Base-by-base conservation (phyloP, 30 jellyfish, hydroid and myxozoan genomes). In the Hydractinia symbiolongicarpus region DNA sequence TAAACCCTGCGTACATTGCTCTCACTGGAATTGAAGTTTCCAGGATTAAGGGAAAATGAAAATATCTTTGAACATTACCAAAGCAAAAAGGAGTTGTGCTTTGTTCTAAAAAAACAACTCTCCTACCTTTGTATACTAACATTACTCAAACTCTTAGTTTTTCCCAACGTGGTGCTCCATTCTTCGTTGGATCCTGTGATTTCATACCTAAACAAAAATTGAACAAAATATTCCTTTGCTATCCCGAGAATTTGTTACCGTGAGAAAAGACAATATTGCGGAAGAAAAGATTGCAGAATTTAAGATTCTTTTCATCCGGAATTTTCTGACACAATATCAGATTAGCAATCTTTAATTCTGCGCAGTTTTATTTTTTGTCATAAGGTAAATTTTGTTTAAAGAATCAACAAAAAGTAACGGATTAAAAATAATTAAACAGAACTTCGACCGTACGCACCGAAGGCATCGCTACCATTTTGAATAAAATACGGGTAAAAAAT, bases 181-280 rank as follows among this genome's bases (percentile, higher is more conserved):
- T 91, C 98, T 66, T 91, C 93, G 6, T 91, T 94, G 50, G 79
- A 75, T 67, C 98, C 98, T 55, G 98, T 82, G 44, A 91, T 86
- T 19, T 90, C 98, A 77, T 67, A 91, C 58, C 98, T 91, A 83
- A 53, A 30, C 61, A 61, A 21, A 19, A 8, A 71, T 30, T 13
- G 16, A 11, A 11, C 69, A 58, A 17, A 11, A 17, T 58, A 17
- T 11, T 58, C 19, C 16, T 13, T 11, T 58, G 19, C 15, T 11
- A 58, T 11, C 69, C 15, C 19, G 15, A 58, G 69, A 58, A 58
- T 11, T 30, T 30, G 44, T 30, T 30, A 30, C 44, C 44, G 44
- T 30, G 44, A 30, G 44, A 2, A 30, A 30, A 30, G 44, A 64
- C 15, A 16, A 11, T 58, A 58, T 58, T 16, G 15, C 19, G 15